Base-by-base conservation (phyloP, 64 coral and sea anemone genomes). In the Catalaphyllia jardinei region DNA sequence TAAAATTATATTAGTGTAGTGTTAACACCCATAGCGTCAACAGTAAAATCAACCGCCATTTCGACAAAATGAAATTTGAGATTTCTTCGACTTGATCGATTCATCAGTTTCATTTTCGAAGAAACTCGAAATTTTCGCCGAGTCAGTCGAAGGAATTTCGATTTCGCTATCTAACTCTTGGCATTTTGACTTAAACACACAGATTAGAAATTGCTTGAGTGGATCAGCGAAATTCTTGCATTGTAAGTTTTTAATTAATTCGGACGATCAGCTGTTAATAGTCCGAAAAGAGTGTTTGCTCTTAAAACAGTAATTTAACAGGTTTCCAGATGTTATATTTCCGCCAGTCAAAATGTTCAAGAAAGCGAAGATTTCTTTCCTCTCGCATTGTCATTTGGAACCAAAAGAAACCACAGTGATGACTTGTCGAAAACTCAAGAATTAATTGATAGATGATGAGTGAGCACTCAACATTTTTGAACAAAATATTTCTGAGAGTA, bases 41-140 rank as follows among this genome's bases (percentile, higher is more conserved):
- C 5, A 22, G 42, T 20, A 42, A 54, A 8, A 17, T 50, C 13
- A 28, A 39, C 38, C n/a, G 28, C 54, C 50, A 62, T 61, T 29
- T 27, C 8, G 8, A 55, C 30, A 67, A 83, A 46, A 9, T 83
- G 60, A 83, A 79, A 79, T 79, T 55, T 79, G 42, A 79, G 76
- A 79, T 11, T 28, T 55, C 10, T 80, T 15, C 16, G 19, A 22
- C 8, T 29, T 11, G 15, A 77, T 77, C 18, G 33, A 77, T 10
- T 46, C 20, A 24, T 38, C 29, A 75, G 14, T 38, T 77, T 42
- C 33, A 50, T 24, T 77, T 46, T 77, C 42, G 17, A 77, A 49
- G 39, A 50, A 77, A 52, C 74, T 18, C 16, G 74, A 50, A 50
- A 15, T 0, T 77, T 42, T 10, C 8, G n/a, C 6, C 10, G 5